Evolutionary conservation across 2,888 invertebrate species (phyloP).

Genomic region (Cheilosia urbana): DNA sequence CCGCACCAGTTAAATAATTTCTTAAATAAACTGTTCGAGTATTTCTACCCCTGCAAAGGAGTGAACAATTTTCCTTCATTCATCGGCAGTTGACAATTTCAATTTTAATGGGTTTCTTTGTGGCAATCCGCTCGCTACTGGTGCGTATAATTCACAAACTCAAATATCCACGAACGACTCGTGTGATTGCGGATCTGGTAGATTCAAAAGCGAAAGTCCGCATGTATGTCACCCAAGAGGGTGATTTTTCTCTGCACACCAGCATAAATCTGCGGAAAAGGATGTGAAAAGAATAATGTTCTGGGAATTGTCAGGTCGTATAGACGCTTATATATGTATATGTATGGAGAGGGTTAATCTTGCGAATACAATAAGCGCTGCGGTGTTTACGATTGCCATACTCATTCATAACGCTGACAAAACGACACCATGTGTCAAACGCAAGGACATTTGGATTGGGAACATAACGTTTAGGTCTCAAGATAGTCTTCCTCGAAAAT

Average conservation of each 20-base stretch:
- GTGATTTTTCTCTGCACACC: constrained; percentile 52
- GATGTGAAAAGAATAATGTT: constrained; percentile 57
- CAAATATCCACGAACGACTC: constrained; percentile 10
- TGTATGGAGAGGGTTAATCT: background rate
- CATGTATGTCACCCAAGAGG: constrained; percentile 64
- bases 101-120: constrained; percentile 54
- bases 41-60: background rate
- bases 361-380: constrained; percentile 17
- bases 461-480: constrained; percentile 1
- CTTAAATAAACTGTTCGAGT: background rate
- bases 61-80: constrained; percentile 41
- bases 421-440: constrained; percentile 43
- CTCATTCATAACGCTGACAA: constrained; percentile 38
- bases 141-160: background rate
- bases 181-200: constrained; percentile 46
- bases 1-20: background rate
- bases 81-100: constrained; percentile 62
- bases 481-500: background rate
- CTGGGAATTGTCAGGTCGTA: constrained; percentile 46
- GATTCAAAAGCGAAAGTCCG: constrained; percentile 54
- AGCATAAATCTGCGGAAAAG: constrained; percentile 61
- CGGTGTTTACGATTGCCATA: constrained; percentile 54
- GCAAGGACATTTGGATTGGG: constrained; percentile 33
- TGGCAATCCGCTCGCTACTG: constrained; percentile 2
- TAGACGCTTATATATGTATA: background rate